These are phyloP conservation scores for Trissolcus basalis DNA, from an alignment of 1,140 invertebrate species.

Conservation along the genomic window DNA sequence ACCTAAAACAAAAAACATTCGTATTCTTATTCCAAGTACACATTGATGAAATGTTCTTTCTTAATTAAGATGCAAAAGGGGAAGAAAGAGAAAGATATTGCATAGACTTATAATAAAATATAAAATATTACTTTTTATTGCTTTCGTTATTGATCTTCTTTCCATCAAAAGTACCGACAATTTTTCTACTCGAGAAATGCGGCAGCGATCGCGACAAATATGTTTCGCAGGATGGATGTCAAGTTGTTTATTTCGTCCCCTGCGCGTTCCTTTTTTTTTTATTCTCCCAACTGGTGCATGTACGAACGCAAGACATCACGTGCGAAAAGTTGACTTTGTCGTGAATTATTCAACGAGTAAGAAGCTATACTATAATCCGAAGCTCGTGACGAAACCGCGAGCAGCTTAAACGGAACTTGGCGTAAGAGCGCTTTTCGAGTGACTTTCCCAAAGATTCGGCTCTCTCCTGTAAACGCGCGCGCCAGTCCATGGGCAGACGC, in stretches of 20 bases:
- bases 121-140: constrained; percentile 24
- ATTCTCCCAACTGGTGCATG: constrained; percentile 33
- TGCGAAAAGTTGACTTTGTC: constrained; percentile 67
- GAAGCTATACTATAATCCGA: constrained; percentile 74
- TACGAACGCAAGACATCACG: constrained; percentile 53
- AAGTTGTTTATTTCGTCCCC: constrained; percentile 4
- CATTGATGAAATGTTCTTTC: constrained; percentile 1
- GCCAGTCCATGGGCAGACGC: constrained; percentile 33
- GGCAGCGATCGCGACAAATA: constrained; percentile 39
- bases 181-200: constrained; percentile 19
- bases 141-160: not conserved
- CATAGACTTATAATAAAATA: too few relatives aligned
- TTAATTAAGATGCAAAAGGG: not conserved
- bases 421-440: constrained; percentile 60
- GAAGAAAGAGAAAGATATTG: not conserved
- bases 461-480: constrained; percentile 51
- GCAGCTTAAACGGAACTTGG: constrained; percentile 56
- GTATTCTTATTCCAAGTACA: constrained; percentile 45
- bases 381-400: constrained; percentile 49
- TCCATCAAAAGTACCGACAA: not conserved
- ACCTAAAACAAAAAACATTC: constrained; percentile 80
- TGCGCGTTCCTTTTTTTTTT: constrained; percentile 7
- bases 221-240: constrained; percentile 13
- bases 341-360: constrained; percentile 74
- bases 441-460: constrained; percentile 58